Conservation (phyloP, 2,888 invertebrate genomes). For the Uropetala carovei region DNA sequence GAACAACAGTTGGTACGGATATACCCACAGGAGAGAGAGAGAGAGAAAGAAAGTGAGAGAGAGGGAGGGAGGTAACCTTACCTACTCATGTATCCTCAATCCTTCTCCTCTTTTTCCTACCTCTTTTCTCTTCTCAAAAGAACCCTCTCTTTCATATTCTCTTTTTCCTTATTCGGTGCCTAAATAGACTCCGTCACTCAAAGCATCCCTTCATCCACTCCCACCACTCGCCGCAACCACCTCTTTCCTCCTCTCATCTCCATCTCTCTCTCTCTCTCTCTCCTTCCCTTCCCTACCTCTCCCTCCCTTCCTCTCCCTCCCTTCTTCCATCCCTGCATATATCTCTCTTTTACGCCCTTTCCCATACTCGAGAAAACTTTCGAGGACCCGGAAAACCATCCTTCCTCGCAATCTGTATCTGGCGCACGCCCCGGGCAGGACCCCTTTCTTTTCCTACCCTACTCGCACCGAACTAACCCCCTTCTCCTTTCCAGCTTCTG, state of each 20-base stretch:
- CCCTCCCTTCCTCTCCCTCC: not conserved
- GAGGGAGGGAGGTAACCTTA: too few relatives aligned
- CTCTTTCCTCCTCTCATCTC: too few relatives aligned
- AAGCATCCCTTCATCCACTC: not conserved
- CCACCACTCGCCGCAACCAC: not conserved
- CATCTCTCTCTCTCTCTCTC: too few relatives aligned
- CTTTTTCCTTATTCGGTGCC: not conserved
- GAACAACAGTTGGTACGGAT: slow-evolving; percentile 4
- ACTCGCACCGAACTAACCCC: not conserved
- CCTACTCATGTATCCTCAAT: too few relatives aligned
- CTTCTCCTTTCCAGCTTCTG: not conserved
- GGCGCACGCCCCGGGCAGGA: slow-evolving; percentile 1
- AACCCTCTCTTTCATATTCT: too few relatives aligned
- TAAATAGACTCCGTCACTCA: slow-evolving; percentile 9
- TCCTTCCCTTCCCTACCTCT: not conserved
- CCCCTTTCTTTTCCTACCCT: too few relatives aligned
- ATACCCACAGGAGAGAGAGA: not conserved
- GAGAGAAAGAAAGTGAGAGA: too few relatives aligned
- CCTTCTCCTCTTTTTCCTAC: not conserved
- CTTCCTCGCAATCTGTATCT: too few relatives aligned
- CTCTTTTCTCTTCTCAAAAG: not conserved
- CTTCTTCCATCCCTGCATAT: not conserved
- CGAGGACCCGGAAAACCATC: too few relatives aligned
- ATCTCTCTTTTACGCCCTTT: too few relatives aligned
- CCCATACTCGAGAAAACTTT: too few relatives aligned